phyloP scores from a whole-genome alignment of 2,888 invertebrate genomes.

The Tachina grossa region DNA sequence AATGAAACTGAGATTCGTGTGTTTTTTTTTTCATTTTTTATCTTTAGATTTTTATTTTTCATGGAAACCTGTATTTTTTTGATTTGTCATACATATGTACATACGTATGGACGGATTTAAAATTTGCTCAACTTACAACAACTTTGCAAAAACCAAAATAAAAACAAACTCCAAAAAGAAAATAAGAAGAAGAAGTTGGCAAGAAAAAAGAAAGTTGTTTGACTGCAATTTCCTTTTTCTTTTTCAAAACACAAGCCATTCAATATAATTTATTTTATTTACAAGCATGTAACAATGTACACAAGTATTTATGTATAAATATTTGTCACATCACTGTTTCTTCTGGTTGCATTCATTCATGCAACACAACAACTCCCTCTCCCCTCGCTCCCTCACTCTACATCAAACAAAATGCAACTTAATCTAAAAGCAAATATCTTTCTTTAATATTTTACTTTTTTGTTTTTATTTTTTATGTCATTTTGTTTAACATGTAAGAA shows the following conservation, averaged over 20 bases:
- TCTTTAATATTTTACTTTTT: not conserved
- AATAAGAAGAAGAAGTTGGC: conserved; percentile 46
- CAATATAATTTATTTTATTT: conserved; percentile 36
- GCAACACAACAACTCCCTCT: not conserved
- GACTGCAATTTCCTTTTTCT: conserved; percentile 70
- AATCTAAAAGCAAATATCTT: conserved; percentile 10
- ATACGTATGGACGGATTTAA: not conserved
- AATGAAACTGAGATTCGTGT: conserved; percentile 47
- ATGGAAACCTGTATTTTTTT: conserved; percentile 63
- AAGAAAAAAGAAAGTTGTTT: conserved; percentile 69
- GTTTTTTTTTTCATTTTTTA: conserved; percentile 2
- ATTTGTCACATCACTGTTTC: conserved; percentile 25
- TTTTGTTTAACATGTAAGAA: conserved; percentile 43
- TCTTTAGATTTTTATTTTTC: conserved; percentile 28
- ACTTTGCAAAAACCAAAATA: conserved; percentile 38
- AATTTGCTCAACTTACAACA: conserved; percentile 33
- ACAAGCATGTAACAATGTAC: not conserved
- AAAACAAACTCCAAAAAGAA: not conserved
- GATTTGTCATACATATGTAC: conserved; percentile 28
- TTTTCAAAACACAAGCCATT: conserved; percentile 35
- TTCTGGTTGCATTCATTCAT: conserved; percentile 3
- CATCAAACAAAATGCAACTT: conserved; percentile 8
- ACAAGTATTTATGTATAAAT: conserved; percentile 9
- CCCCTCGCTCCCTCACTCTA: not conserved
- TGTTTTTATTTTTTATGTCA: conserved; percentile 30